Percentiles rank a stretch among this genome's conserved stretches.
Evolutionary conservation across 1,140 invertebrate species (phyloP).

Genomic region (Sipha flava): DNA sequence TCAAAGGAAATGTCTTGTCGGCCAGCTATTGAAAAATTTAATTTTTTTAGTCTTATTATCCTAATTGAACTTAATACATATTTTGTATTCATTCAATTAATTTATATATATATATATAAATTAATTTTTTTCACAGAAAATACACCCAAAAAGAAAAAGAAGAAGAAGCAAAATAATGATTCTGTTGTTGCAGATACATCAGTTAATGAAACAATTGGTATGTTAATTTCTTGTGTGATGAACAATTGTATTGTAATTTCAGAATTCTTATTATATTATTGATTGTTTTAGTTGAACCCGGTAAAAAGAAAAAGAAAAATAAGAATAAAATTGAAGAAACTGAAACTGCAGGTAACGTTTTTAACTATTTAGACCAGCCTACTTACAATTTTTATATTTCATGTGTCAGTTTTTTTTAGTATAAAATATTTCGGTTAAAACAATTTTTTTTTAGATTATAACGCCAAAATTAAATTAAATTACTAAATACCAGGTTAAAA

Average conservation of each 20-base stretch:
- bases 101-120: too few relatives aligned
- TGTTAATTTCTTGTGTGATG: background rate
- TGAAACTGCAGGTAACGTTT: background rate
- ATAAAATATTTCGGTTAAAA: background rate
- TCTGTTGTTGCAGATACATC: background rate
- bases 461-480: too few relatives aligned
- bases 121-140: background rate
- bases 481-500: too few relatives aligned
- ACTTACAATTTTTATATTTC: background rate
- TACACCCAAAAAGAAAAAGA: background rate
- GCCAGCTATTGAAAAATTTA: too few relatives aligned
- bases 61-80: too few relatives aligned
- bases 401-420: background rate
- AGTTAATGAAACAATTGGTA: background rate
- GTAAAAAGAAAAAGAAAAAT: conserved; percentile 24
- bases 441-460: too few relatives aligned
- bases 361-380: background rate
- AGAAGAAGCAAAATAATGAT: background rate
- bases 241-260: background rate
- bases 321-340: background rate
- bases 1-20: too few relatives aligned
- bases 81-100: too few relatives aligned
- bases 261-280: background rate
- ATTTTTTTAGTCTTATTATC: too few relatives aligned
- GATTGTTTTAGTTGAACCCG: background rate